A percentile compares a stretch with the other conserved stretches of the same genome.
These are phyloP conservation scores for Pherbina coryleti DNA, from an alignment of 2,888 invertebrate genomes.

Conservation along the genomic window DNA sequence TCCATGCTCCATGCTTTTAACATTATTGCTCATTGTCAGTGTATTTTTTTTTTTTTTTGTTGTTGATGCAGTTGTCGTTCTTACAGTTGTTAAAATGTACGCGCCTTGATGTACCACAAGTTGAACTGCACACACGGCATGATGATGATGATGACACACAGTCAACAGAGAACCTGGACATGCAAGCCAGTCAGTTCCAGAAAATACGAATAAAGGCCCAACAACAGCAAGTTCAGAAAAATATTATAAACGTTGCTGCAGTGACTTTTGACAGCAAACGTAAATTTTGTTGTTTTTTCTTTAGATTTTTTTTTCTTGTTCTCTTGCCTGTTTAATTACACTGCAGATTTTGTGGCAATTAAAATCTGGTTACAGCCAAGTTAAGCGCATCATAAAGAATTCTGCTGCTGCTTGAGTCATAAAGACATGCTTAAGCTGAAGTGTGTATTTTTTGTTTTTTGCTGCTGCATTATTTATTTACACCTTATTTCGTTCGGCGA, in stretches of 20 bases:
- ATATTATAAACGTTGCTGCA: neutral
- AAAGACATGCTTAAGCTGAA: neutral
- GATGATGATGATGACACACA: slow-evolving; percentile 20
- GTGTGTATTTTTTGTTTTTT: neutral
- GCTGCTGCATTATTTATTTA: slow-evolving; percentile 14
- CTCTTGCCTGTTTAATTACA: slow-evolving; percentile 49
- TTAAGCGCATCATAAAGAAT: slow-evolving; percentile 30
- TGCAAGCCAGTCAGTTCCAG: neutral
- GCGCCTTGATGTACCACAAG: slow-evolving; percentile 7
- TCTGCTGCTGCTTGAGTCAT: slow-evolving; percentile 16
- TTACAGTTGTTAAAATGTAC: slow-evolving; percentile 1
- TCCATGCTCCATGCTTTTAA: slow-evolving; percentile 22
- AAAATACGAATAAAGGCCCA: neutral
- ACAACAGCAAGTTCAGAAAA: neutral
- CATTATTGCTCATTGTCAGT: slow-evolving; percentile 13
- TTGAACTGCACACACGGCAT: neutral
- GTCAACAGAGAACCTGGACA: neutral
- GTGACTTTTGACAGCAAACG: slow-evolving; percentile 66
- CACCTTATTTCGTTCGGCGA: slow-evolving; percentile 13
- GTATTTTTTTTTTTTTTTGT: neutral
- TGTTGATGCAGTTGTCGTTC: slow-evolving; percentile 4
- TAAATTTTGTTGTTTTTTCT: slow-evolving; percentile 55
- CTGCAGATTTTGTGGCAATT: slow-evolving; percentile 62
- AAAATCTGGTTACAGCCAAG: slow-evolving; percentile 53
- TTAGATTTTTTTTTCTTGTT: neutral